phyloP scores from a whole-genome alignment of 2,888 invertebrate species.

The Cyrtodaria siliqua region DNA sequence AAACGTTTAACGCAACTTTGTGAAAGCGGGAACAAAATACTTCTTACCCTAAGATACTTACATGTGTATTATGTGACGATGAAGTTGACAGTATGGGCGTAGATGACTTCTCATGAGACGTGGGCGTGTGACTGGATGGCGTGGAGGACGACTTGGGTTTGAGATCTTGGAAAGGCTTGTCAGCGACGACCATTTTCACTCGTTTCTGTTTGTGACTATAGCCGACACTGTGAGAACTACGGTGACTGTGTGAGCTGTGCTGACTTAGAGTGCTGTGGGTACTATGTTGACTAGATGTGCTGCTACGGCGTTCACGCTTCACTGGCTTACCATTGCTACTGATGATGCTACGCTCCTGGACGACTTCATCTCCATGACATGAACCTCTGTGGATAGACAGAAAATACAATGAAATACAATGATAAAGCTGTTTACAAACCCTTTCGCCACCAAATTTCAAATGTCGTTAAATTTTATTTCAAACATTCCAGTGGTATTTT shows the following conservation, averaged over 20 bases:
- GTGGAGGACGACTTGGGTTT: constrained; percentile 11
- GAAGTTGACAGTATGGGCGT: neutral
- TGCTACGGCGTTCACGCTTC: constrained; percentile 56
- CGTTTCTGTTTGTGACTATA: constrained; percentile 22
- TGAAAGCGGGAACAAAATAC: no score
- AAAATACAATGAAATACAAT: no score
- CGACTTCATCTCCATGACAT: neutral
- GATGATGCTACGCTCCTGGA: neutral
- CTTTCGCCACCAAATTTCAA: no score
- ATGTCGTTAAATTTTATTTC: no score
- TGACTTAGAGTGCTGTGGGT: constrained; percentile 57
- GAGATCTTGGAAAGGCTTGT: constrained; percentile 6
- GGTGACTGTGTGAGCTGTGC: constrained; percentile 37
- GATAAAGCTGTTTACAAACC: no score
- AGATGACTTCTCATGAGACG: constrained; percentile 17
- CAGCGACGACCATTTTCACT: constrained; percentile 1
- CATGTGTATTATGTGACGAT: constrained; percentile 17
- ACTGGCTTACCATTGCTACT: constrained; percentile 2
- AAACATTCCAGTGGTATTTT: no score
- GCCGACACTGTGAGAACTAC: constrained; percentile 14
- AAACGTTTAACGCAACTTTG: no score
- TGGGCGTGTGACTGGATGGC: neutral
- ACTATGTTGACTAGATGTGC: constrained; percentile 78
- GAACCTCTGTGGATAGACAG: constrained; percentile 18
- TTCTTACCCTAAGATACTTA: no score